phyloP scores from a whole-genome alignment of 2,888 invertebrate genomes.

The Stenoptilia bipunctidactyla region DNA sequence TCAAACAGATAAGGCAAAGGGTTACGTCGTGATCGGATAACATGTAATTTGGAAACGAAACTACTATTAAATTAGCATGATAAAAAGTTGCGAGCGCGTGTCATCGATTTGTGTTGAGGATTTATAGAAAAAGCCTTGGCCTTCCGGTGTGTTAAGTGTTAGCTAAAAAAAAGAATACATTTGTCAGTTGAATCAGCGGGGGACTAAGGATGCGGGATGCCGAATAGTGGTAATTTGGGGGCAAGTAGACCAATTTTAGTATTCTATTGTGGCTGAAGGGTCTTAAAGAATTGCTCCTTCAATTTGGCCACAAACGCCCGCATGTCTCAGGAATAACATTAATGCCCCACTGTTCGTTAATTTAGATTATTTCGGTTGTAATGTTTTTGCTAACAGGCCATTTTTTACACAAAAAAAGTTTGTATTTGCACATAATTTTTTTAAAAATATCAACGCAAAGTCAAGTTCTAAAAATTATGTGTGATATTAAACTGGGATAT shows the following conservation, averaged over 20 bases:
- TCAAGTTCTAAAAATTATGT: too few species aligned
- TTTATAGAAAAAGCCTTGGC: background rate
- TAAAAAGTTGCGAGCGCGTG: constrained; percentile 9
- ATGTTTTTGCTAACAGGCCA: too few species aligned
- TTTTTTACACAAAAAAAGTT: too few species aligned
- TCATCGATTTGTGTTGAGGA: too few species aligned
- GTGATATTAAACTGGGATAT: too few species aligned
- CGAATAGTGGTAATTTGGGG: constrained; percentile 56
- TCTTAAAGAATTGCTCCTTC: constrained; percentile 56
- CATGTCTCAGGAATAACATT: constrained; percentile 24
- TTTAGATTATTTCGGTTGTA: background rate
- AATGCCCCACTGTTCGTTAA: too few species aligned
- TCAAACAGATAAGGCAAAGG: constrained; percentile 27
- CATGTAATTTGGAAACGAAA: background rate
- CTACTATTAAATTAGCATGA: constrained; percentile 13
- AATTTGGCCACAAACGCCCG: constrained; percentile 41
- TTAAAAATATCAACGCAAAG: too few species aligned
- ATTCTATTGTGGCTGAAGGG: constrained; percentile 42
- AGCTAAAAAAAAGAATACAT: background rate
- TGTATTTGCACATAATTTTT: too few species aligned
- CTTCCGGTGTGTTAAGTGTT: constrained; percentile 16
- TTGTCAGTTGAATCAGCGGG: constrained; percentile 24
- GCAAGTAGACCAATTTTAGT: constrained; percentile 55
- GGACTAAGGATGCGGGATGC: constrained; percentile 58
- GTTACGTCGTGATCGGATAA: constrained; percentile 22